Conservation (phyloP, 2,113 vertebrate species). For the Odocoileus hemionus region DNA sequence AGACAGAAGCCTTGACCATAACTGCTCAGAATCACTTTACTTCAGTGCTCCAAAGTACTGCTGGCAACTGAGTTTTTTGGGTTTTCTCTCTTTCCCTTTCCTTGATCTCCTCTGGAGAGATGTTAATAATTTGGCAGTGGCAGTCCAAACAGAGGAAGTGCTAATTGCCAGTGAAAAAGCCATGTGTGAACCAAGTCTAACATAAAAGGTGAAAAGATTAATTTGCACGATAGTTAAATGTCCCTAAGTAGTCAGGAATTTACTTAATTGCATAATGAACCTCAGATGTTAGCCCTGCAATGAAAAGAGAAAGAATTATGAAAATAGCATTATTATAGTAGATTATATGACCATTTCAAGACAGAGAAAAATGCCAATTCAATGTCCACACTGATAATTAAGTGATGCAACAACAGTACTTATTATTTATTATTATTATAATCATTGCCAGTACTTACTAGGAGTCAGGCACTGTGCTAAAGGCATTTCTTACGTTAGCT, state of each 20-base stretch:
- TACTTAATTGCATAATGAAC: neutral
- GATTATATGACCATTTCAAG: neutral
- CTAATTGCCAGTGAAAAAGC: neutral
- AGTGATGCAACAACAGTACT: neutral
- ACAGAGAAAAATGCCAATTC: neutral
- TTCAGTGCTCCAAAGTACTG: neutral
- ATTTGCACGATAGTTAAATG: neutral
- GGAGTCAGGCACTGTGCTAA: neutral
- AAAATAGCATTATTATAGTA: neutral
- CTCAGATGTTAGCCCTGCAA: neutral
- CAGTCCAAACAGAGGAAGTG: neutral
- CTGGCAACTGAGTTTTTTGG: neutral
- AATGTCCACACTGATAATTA: neutral
- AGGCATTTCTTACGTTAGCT: neutral
- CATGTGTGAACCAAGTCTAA: neutral
- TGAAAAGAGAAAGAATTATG: neutral
- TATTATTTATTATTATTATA: neutral
- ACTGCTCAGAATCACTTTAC: neutral
- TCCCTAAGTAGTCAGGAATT: conserved; percentile 1
- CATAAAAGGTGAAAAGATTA: neutral
- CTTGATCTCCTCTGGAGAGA: neutral
- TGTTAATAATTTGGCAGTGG: neutral
- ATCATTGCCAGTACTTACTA: neutral
- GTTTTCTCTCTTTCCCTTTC: neutral
- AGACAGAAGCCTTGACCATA: neutral